Evolutionary conservation across 2,113 vertebrate species (phyloP).

Genomic region (Myotis davidii): DNA sequence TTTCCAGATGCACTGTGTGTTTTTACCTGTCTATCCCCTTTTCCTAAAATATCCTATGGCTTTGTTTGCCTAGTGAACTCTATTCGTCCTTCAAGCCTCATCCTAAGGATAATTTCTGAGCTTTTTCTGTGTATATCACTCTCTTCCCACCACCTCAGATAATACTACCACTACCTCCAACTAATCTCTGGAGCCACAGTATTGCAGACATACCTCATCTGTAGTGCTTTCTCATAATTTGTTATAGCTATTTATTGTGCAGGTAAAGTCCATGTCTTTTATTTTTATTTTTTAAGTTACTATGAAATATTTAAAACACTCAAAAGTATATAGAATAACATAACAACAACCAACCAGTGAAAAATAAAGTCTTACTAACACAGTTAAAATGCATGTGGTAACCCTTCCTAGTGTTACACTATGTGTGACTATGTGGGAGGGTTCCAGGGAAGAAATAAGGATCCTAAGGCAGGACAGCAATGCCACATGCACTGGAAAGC

Average conservation of each 20-base stretch:
- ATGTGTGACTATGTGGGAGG: background rate
- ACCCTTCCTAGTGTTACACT: background rate
- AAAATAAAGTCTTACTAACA: background rate
- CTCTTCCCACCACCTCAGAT: background rate
- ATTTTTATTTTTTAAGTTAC: conserved; percentile 12
- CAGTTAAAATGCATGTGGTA: background rate
- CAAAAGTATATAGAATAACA: background rate
- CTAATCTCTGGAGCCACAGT: background rate
- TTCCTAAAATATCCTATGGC: background rate
- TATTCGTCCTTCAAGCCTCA: background rate
- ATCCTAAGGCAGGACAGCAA: background rate
- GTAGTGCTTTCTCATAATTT: background rate
- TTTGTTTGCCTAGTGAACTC: background rate
- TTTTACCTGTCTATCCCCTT: background rate
- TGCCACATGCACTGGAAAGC: background rate
- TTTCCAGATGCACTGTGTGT: background rate
- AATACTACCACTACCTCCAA: background rate
- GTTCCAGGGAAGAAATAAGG: background rate
- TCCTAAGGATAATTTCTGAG: background rate
- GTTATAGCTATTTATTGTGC: background rate
- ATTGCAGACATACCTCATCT: background rate
- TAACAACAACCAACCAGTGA: background rate
- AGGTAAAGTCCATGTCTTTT: background rate
- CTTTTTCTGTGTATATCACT: background rate
- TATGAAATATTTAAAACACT: background rate